Base-by-base conservation (phyloP, 2,888 invertebrate genomes). In the Acanthosepion esculentum region DNA sequence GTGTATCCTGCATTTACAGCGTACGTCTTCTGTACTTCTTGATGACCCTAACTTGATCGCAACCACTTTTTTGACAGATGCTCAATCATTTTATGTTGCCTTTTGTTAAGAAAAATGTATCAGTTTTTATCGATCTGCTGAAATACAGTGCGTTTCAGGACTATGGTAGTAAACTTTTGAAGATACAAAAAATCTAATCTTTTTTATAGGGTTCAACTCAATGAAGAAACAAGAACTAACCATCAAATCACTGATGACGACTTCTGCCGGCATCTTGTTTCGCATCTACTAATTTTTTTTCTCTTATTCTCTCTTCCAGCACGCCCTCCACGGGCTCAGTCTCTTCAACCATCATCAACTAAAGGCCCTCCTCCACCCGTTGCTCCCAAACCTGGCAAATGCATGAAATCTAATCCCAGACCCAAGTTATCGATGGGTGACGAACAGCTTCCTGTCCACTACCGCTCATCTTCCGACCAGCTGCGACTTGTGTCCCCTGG, bases 281-380 rank as follows among this genome's bases (percentile, higher is more conserved):
- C 78, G n/a, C 78, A n/a, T 78, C 78, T 78, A n/a, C 78, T 78
- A 78, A 93, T 50, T 93, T 50, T 93, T 93, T 53, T 29, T 93
- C 15, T 93, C 50, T 48, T 29, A 18, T 93, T 93, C 48, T 93
- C 15, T 93, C n/a, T 93, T 93, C 26, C 93, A 93, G 93, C 48
- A 26, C 93, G 50, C 18, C 41, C 53, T 4, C 18, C n/a, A 48
- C 50, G 78, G 78, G 78, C 93, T n/a, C 93, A 93, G 50, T 53
- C 53, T 29, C n/a, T 53, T n/a, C 93, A 48, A 53, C 93, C 48
- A 93, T 29, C 50, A 93, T 48, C 50, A 53, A 53, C n/a, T 48
- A 93, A 93, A 93, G 93, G 50, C 7, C 93, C 93, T 48, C 93
- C 93, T 53, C 93, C 93, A 93, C 93, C 93, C 50, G 93, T 93